These are phyloP conservation scores for Reticulitermes speratus DNA, from an alignment of 1,140 invertebrate species.

Conservation along the genomic window DNA sequence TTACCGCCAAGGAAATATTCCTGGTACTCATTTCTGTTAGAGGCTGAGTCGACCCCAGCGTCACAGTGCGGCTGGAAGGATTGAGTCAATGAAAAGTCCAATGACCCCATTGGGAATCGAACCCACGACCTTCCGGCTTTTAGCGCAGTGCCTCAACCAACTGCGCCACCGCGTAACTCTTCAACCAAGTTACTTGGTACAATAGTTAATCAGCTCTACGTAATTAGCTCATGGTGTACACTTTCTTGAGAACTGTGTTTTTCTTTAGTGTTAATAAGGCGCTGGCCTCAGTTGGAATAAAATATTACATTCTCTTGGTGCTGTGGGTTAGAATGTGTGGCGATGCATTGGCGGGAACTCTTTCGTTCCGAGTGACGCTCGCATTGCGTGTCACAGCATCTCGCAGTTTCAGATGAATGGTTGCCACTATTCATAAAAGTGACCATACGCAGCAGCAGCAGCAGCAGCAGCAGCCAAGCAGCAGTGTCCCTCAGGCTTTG, in stretches of 20 bases:
- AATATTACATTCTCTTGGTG: neutral
- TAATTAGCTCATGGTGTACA: neutral
- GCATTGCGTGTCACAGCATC: neutral
- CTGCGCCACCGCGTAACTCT: too few species aligned
- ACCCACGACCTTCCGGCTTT: too few species aligned
- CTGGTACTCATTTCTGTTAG: too few species aligned
- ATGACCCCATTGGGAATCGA: too few species aligned
- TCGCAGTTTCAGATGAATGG: neutral
- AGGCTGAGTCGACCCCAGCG: too few species aligned
- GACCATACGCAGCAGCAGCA: neutral
- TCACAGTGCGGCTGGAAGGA: too few species aligned
- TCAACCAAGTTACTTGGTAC: neutral
- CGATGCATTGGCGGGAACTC: neutral
- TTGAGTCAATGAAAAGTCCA: too few species aligned
- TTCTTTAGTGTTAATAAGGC: neutral
- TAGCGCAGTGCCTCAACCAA: too few species aligned
- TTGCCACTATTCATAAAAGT: neutral
- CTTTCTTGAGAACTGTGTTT: neutral
- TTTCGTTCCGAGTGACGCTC: neutral
- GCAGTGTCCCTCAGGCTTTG: neutral
- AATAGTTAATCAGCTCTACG: neutral
- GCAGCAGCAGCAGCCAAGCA: neutral
- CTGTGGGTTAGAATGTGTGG: neutral
- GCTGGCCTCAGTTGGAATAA: neutral
- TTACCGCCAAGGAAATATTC: too few species aligned